Conservation (phyloP, 2,797 vertebrate species). For the Eidolon dupreanum region DNA sequence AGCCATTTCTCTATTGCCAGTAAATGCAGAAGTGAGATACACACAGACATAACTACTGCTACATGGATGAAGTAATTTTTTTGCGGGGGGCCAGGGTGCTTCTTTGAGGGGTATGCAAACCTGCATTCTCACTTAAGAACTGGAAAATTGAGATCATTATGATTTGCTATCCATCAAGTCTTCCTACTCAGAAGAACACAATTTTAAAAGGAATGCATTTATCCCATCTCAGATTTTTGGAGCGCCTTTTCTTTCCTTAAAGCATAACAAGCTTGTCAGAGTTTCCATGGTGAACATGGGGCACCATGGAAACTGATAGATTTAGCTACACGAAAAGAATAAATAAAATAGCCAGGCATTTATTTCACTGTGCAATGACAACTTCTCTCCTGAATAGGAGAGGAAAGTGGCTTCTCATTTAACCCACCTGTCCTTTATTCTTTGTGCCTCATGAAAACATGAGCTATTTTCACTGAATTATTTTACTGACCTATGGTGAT, state of each 20-base stretch:
- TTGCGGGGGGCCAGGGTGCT: neutral
- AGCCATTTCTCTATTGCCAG: neutral
- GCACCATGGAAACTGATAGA: conserved; percentile 83
- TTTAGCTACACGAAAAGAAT: conserved; percentile 81
- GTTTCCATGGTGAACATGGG: conserved; percentile 81
- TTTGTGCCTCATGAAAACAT: neutral
- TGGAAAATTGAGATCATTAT: conserved; percentile 58
- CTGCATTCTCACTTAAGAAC: conserved; percentile 38
- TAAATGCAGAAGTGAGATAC: neutral
- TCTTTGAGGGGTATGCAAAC: neutral
- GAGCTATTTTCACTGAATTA: neutral
- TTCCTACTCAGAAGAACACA: conserved; percentile 65
- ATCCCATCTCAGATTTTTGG: conserved; percentile 68
- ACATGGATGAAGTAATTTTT: neutral
- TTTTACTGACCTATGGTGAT: conserved; percentile 20
- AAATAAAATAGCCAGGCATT: conserved; percentile 81
- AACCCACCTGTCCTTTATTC: neutral
- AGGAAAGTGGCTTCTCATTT: conserved; percentile 48
- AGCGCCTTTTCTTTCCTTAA: conserved; percentile 55
- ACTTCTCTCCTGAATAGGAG: conserved; percentile 42
- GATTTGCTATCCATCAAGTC: conserved; percentile 52
- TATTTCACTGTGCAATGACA: conserved; percentile 69
- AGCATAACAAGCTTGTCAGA: conserved; percentile 80
- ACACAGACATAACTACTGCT: neutral
- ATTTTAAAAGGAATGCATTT: conserved; percentile 74